Evolutionary conservation across 2,888 invertebrate genomes (phyloP), one percentile per base, ranked within the genome.

Genomic region (Cenopis cana): DNA sequence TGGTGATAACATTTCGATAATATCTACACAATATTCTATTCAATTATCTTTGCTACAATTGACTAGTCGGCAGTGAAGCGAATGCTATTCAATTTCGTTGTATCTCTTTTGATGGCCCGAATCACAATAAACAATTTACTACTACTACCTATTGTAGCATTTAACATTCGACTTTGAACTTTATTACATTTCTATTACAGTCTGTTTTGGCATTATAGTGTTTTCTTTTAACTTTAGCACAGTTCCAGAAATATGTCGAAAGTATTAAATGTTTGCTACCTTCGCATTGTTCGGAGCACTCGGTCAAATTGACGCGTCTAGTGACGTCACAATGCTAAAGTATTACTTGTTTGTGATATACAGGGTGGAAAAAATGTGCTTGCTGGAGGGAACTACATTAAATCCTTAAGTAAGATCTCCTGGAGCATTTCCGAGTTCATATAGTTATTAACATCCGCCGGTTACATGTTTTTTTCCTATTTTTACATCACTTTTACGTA

Each of bases 251-350:
- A 46, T 54, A 56, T 33, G 57, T 52, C 52, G 29, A 54, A 46
- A 55, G 55, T 61, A 55, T 49, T 54, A 60, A 54, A 41, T 55
- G 41, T 41, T 54, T 60, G 68, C 60, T 62, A 62, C 55, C 46
- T 46, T 14, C n/a, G 46, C 55, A 55, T 62, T 62, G 49, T 62
- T 59, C 18, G 6, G 38, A 52, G 33, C 52, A 54, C 59, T 54
- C 59, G 18, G 59, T 70, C 64, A 70, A 65, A 59, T 59, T 69
- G 64, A 54, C 65, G 18, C 62, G 33, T 33, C 49, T 18, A 50
- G 49, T 9, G 3, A 38, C 8, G 17, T 18, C 18, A 38, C 18
- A 18, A 29, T 2, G 9, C 17, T 57, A 36, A 18, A 20, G 52
- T 52, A 10, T 18, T 64, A 24, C 38, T 12, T 50, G 18, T 14